Evolutionary conservation across 2,113 vertebrate species (phyloP).

Genomic region (Brachionichthys hirsutus): DNA sequence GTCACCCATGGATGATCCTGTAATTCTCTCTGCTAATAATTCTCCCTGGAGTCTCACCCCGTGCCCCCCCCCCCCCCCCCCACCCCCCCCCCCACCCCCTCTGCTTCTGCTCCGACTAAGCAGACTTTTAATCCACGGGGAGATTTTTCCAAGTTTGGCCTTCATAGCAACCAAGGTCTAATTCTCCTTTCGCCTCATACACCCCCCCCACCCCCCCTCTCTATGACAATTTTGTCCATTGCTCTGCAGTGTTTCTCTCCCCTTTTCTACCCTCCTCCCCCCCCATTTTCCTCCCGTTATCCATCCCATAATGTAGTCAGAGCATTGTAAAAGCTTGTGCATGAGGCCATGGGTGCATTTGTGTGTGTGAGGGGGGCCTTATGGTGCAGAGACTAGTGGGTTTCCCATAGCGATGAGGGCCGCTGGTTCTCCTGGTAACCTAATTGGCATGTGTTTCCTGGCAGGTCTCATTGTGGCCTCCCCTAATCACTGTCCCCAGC

Average conservation of each 20-base stretch:
- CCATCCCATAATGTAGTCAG: slow-evolving; percentile 60
- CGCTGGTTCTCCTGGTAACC: slow-evolving; percentile 76
- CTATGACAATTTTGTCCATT: slow-evolving; percentile 13
- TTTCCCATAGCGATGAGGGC: slow-evolving; percentile 73
- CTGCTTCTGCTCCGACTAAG: slow-evolving; percentile 11
- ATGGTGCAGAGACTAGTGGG: slow-evolving; percentile 48
- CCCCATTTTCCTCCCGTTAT: slow-evolving; percentile 23
- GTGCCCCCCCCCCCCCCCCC: slow-evolving; percentile 15
- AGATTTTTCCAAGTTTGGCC: slow-evolving; percentile 22
- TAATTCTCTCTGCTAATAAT: slow-evolving; percentile 65
- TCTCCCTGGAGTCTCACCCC: slow-evolving; percentile 47
- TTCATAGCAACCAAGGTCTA: slow-evolving; percentile 27
- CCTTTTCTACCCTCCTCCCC: slow-evolving; percentile 24
- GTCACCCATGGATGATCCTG: slow-evolving; percentile 72
- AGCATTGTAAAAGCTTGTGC: slow-evolving; percentile 44
- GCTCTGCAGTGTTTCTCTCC: slow-evolving; percentile 2
- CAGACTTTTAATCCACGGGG: slow-evolving; percentile 24
- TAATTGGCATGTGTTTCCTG: slow-evolving; percentile 80
- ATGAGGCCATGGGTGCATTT: slow-evolving; percentile 16
- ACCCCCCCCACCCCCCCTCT: neutral
- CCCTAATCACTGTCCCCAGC: slow-evolving; percentile 76
- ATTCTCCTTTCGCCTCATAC: slow-evolving; percentile 23
- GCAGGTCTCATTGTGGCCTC: slow-evolving; percentile 75
- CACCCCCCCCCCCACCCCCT: slow-evolving; percentile 1
- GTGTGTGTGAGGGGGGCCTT: slow-evolving; percentile 6